Evolutionary conservation across 2,797 vertebrate species (phyloP).

Genomic region (Yasuhikotakia modesta): DNA sequence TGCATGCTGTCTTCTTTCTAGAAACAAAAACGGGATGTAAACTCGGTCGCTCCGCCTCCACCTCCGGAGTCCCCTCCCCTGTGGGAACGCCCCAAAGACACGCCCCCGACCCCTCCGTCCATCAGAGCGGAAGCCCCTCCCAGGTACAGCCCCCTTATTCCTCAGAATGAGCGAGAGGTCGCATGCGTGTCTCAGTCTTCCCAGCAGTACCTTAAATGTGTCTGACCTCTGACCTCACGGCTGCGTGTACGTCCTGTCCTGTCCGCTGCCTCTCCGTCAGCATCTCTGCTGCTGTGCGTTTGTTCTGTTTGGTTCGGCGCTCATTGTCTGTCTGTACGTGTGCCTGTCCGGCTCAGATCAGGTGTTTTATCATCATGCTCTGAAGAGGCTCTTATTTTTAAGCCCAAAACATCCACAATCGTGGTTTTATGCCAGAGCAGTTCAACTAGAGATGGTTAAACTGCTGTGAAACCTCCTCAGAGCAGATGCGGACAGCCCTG

Average conservation of each 20-base stretch:
- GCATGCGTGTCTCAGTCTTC: conserved; percentile 41
- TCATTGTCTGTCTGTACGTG: conserved; percentile 15
- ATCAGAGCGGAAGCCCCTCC: conserved; percentile 81
- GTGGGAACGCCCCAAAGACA: conserved; percentile 84
- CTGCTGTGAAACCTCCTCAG: conserved; percentile 22
- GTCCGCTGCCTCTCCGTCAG: conserved; percentile 16
- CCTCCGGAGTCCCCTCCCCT: conserved; percentile 88
- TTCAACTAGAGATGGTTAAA: conserved; percentile 6
- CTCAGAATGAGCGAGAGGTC: conserved; percentile 49
- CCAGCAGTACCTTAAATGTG: conserved; percentile 15
- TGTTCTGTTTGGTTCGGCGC: conserved; percentile 18
- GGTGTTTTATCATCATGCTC: conserved; percentile 34
- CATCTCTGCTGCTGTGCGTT: conserved; percentile 15
- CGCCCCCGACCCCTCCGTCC: conserved; percentile 74
- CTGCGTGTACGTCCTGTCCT: conserved; percentile 27
- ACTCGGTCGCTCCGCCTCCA: conserved; percentile 89
- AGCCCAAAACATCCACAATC: conserved; percentile 22
- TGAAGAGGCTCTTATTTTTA: conserved; percentile 33
- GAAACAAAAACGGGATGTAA: conserved; percentile 86
- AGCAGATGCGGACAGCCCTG: conserved; percentile 20
- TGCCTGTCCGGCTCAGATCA: conserved; percentile 51
- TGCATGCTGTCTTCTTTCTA: conserved; percentile 57
- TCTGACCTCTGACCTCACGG: conserved; percentile 42
- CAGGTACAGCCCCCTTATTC: conserved; percentile 83
- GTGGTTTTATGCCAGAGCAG: conserved; percentile 21